Conservation (phyloP, 2,888 invertebrate genomes). For the Nephrotoma guestfalica region DNA sequence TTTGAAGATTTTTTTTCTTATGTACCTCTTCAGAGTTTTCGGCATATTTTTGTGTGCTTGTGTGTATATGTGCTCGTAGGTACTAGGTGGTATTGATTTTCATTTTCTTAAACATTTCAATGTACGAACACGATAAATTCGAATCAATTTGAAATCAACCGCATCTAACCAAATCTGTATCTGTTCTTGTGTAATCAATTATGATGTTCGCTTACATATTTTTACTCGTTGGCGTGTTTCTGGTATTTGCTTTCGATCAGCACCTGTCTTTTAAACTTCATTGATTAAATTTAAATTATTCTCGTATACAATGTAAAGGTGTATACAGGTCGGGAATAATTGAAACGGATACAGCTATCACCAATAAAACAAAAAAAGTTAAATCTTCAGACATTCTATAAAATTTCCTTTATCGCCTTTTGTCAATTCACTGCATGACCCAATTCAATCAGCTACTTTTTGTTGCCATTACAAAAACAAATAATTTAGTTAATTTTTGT, state of each 20-base stretch:
- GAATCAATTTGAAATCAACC: neutral
- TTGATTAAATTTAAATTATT: neutral
- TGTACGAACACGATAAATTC: neutral
- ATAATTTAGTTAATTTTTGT: neutral
- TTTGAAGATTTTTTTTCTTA: neutral
- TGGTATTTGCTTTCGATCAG: neutral
- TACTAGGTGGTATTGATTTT: neutral
- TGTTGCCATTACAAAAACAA: neutral
- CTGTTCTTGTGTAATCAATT: neutral
- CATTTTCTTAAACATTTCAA: neutral
- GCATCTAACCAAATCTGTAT: neutral
- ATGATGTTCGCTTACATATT: neutral
- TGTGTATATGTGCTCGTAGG: neutral
- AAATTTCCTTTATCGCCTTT: neutral
- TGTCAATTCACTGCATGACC: neutral
- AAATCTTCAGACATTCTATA: neutral
- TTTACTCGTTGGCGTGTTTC: neutral
- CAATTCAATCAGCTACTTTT: neutral
- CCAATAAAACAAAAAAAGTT: too few relatives aligned
- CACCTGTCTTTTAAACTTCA: neutral
- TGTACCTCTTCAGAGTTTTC: neutral
- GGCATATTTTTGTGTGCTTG: neutral
- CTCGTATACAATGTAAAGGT: neutral
- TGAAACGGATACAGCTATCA: neutral
- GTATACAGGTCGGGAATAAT: neutral